Conservation (phyloP, 2,113 vertebrate genomes). For the Chaenogobius annularis region DNA sequence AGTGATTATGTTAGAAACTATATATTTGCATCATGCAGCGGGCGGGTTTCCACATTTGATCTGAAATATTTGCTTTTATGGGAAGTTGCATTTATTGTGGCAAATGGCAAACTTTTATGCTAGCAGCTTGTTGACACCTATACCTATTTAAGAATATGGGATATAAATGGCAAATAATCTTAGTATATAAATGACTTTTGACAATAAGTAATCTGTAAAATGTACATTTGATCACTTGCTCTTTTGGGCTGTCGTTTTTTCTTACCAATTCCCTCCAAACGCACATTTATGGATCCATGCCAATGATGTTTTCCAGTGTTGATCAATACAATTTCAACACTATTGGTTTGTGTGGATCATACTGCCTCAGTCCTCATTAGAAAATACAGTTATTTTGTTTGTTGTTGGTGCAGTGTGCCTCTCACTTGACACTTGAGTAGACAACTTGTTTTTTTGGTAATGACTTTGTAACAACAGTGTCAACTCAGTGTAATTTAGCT, state of each 20-base stretch:
- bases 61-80: neutral
- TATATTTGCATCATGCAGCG: neutral
- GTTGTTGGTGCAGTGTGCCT: slow-evolving; percentile 27
- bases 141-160: too few relatives aligned
- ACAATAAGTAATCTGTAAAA: neutral
- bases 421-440: slow-evolving; percentile 24
- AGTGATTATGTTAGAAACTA: neutral
- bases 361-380: neutral
- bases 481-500: slow-evolving; percentile 25
- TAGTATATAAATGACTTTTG: neutral
- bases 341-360: neutral
- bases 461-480: slow-evolving; percentile 31
- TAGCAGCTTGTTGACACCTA: neutral
- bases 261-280: neutral
- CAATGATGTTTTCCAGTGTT: neutral
- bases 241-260: neutral
- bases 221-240: neutral
- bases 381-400: neutral
- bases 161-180: too few relatives aligned
- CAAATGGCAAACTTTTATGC: neutral
- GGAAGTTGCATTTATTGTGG: neutral
- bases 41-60: neutral
- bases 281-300: neutral
- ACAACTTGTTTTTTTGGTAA: slow-evolving; percentile 38
- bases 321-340: neutral